A percentile compares a stretch with the other conserved stretches of the same genome.
Conservation (phyloP, 64 coral and sea anemone species). For the Astreopora myriophthalma region DNA sequence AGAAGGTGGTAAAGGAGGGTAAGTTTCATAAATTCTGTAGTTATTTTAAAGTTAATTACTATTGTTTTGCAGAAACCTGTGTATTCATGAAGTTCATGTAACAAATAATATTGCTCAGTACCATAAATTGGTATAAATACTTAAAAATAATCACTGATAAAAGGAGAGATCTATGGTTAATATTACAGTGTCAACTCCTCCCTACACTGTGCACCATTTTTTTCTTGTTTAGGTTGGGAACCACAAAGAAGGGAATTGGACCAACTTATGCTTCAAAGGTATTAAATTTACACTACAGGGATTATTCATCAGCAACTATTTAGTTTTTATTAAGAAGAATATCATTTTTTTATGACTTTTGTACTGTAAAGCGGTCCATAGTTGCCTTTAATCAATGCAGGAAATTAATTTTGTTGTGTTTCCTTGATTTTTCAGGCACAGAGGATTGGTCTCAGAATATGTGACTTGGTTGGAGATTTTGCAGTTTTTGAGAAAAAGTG, state of each 20-base stretch:
- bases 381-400: too few species aligned
- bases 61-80: background rate
- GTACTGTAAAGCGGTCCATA: too few species aligned
- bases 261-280: slow-evolving; percentile 99
- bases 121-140: too few species aligned
- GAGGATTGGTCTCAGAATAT: slow-evolving; percentile 86
- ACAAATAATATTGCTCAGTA: too few species aligned
- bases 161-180: too few species aligned
- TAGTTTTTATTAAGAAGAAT: too few species aligned
- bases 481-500: slow-evolving; percentile 85
- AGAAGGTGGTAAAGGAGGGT: slow-evolving; percentile 84
- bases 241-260: slow-evolving; percentile 98
- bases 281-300: background rate
- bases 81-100: too few species aligned
- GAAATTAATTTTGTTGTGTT: background rate
- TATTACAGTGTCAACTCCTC: too few species aligned
- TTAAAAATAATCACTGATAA: too few species aligned
- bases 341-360: too few species aligned
- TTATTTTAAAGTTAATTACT: background rate
- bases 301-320: too few species aligned
- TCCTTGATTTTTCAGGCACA: slow-evolving; percentile 62
- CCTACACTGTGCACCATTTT: too few species aligned
- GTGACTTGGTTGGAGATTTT: slow-evolving; percentile 92
- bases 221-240: slow-evolving; percentile 76
- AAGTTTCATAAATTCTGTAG: background rate